A percentile compares a stretch with the other conserved stretches of the same genome.
Conservation (phyloP, 2,888 invertebrate species). For the Scaptomyza parva region DNA sequence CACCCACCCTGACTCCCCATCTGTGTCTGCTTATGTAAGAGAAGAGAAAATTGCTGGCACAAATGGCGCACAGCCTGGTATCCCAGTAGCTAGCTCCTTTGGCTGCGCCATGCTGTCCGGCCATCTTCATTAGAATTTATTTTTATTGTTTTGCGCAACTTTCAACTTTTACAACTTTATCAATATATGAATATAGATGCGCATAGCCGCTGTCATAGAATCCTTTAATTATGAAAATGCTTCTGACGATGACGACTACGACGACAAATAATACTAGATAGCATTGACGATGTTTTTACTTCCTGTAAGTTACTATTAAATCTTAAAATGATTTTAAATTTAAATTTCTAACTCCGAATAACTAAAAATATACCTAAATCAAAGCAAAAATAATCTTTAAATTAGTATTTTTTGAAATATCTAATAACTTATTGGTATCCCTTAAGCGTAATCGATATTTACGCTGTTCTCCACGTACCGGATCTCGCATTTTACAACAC, state of each 20-base stretch:
- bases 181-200: conserved; percentile 80
- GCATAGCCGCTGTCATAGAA: conserved; percentile 43
- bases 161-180: conserved; percentile 80
- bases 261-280: conserved; percentile 2
- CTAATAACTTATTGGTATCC: neutral
- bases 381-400: neutral
- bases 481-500: conserved; percentile 4
- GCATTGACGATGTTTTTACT: conserved; percentile 2
- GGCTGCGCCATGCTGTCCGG: conserved; percentile 77
- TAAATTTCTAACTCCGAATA: neutral
- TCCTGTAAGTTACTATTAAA: neutral
- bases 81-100: conserved; percentile 26
- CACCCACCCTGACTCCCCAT: conserved; percentile 15
- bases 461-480: too few species aligned
- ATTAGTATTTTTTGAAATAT: neutral
- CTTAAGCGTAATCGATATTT: neutral
- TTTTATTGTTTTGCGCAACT: conserved; percentile 81
- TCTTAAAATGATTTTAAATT: neutral
- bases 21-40: conserved; percentile 64
- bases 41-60: conserved; percentile 73
- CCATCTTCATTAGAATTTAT: conserved; percentile 78
- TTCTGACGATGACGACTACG: conserved; percentile 25
- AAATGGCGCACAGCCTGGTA: conserved; percentile 67
- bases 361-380: neutral
- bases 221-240: conserved; percentile 76